Conservation (phyloP, 2,113 vertebrate species). For the Ariopsis seemanni region DNA sequence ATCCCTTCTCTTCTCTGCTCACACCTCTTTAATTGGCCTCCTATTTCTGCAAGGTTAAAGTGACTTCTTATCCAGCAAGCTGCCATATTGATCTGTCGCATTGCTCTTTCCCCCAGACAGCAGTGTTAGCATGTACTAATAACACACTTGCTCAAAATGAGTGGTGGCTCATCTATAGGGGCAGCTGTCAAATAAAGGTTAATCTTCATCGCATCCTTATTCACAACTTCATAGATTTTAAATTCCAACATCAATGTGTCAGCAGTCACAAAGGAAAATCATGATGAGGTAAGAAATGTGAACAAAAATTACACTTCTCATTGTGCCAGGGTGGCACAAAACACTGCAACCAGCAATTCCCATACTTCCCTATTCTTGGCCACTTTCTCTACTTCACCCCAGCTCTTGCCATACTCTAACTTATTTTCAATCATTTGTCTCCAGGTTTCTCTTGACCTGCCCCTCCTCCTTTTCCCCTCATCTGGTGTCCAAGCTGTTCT, state of each 20-base stretch:
- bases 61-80: background rate
- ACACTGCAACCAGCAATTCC: too few species aligned
- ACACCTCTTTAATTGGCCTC: conserved; percentile 24
- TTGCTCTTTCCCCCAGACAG: background rate
- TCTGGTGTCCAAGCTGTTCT: too few species aligned
- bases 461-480: too few species aligned
- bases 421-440: too few species aligned
- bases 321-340: too few species aligned
- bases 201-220: background rate
- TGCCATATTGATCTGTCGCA: conserved; percentile 1
- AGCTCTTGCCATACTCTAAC: too few species aligned
- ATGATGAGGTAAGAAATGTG: background rate
- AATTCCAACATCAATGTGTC: background rate
- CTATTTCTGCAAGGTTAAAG: background rate
- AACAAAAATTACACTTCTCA: background rate
- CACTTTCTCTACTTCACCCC: too few species aligned
- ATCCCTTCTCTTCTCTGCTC: background rate
- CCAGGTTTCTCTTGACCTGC: too few species aligned
- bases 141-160: background rate
- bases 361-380: too few species aligned
- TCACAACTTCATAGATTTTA: background rate
- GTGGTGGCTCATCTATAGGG: too few species aligned
- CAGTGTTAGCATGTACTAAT: background rate
- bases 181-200: background rate
- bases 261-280: background rate